phyloP scores from a whole-genome alignment of 2,797 vertebrate genomes.

The Channallabes apus region DNA sequence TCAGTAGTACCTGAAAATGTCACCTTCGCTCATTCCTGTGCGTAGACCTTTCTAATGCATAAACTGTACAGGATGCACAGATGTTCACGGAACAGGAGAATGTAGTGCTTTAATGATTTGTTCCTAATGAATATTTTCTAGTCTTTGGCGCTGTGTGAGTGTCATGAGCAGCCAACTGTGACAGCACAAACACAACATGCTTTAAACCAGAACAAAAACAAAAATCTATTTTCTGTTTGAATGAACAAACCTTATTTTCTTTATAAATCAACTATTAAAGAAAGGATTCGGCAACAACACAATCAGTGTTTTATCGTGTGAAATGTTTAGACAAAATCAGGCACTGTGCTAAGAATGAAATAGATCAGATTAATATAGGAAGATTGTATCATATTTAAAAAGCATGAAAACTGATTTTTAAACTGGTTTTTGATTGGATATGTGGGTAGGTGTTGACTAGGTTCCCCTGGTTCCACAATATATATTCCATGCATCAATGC shows the following conservation, averaged over 20 bases:
- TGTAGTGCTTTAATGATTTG: neutral
- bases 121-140: slow-evolving; percentile 21
- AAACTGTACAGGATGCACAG: neutral
- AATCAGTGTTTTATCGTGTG: slow-evolving; percentile 22
- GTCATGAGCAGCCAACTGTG: slow-evolving; percentile 11
- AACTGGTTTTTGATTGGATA: neutral
- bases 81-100: neutral
- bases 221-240: slow-evolving; percentile 36
- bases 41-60: neutral
- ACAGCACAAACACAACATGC: slow-evolving; percentile 8
- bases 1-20: neutral
- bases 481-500: neutral
- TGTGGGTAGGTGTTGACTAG: neutral
- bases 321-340: slow-evolving; percentile 24
- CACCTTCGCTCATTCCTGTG: neutral
- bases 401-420: neutral
- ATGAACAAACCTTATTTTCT: slow-evolving; percentile 28
- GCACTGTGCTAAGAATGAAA: neutral
- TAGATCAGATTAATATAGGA: slow-evolving; percentile 6
- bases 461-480: neutral
- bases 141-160: neutral
- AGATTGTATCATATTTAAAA: slow-evolving; percentile 5
- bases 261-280: slow-evolving; percentile 14
- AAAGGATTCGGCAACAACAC: slow-evolving; percentile 10
- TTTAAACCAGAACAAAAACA: slow-evolving; percentile 26